Base-by-base conservation (phyloP, 2,113 vertebrate genomes). In the Anguilla japonica region DNA sequence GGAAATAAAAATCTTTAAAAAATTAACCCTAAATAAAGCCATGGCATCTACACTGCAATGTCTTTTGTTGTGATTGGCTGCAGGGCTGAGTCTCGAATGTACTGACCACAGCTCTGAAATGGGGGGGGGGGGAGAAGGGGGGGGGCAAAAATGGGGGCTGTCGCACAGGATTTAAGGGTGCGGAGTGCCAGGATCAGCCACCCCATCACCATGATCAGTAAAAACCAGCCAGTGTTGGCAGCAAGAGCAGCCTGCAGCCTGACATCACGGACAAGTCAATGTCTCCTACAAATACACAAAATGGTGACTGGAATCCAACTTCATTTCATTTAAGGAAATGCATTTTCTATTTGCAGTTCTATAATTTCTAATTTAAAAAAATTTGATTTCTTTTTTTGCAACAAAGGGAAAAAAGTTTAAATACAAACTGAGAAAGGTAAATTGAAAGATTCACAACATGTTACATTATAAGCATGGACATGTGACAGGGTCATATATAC, bases 401-500 rank as follows among this genome's bases (percentile, higher is more conserved):
- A 75, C 8, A 75, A 67, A 81, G 84, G 50, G 71, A 71, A 85
- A 92, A 87, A 88, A 88, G 82, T 40, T 83, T 79, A 63, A 90
- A 89, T 87, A 88, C 9, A 87, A 83, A 83, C 87, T 83, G 87
- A 87, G 84, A 43, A 79, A 86, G 91, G 60, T 83, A 86, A 75
- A 75, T 75, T 34, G 8, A n/a, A 29, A 29, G n/a, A 26, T 82
- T 89, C 91, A 88, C 88, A 86, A 91, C 83, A 89, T 81, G 34
- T 34, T 34, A 34, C 34, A 87, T 87, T 91, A 91, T 88, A 84
- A 92, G 94, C 93, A 94, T 89, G 92, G 87, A 91, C 94, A 94
- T 95, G 94, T 94, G 92, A 60, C 91, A 87, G 92, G 90, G 87
- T 86, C 88, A 92, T 90, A 89, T 88, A 91, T 87, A 92, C 88